A percentile compares a stretch with the other conserved stretches of the same genome.
These are phyloP conservation scores for Scopus umbretta DNA, from an alignment of 2,113 vertebrate genomes.

Conservation along the genomic window DNA sequence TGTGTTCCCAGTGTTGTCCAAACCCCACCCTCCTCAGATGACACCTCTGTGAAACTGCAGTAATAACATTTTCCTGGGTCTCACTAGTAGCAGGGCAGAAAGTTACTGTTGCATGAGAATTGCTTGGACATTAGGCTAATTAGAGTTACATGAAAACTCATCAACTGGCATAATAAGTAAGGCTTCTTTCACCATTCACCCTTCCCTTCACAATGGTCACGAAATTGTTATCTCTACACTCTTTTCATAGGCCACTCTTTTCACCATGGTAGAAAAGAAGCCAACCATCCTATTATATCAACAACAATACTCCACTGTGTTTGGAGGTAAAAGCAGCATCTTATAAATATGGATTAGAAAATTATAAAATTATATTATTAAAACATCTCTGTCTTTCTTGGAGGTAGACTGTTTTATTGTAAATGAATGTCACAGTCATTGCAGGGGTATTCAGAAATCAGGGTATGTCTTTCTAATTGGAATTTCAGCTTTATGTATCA, in stretches of 20 bases:
- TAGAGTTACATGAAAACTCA: not conserved
- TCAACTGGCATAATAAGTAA: not conserved
- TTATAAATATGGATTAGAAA: not conserved
- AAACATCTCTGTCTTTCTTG: not conserved
- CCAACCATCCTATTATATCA: not conserved
- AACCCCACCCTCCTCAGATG: not conserved
- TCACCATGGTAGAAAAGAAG: not conserved
- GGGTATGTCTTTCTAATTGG: not conserved
- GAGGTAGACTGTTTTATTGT: not conserved
- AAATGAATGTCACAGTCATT: not conserved
- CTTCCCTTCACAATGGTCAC: not conserved
- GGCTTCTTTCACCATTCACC: not conserved
- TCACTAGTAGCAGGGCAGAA: not conserved
- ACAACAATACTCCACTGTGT: not conserved
- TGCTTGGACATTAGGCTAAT: not conserved
- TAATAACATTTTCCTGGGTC: not conserved
- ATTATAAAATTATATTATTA: not conserved
- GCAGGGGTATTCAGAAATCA: not conserved
- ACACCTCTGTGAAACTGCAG: not conserved
- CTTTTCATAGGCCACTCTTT: not conserved
- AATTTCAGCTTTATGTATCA: not conserved
- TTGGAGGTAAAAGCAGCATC: not conserved
- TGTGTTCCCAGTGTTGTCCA: not conserved
- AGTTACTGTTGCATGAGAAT: not conserved
- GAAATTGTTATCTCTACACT: not conserved